These are phyloP conservation scores for Junonia oenone DNA, from an alignment of 2,888 invertebrate genomes.

Conservation along the genomic window DNA sequence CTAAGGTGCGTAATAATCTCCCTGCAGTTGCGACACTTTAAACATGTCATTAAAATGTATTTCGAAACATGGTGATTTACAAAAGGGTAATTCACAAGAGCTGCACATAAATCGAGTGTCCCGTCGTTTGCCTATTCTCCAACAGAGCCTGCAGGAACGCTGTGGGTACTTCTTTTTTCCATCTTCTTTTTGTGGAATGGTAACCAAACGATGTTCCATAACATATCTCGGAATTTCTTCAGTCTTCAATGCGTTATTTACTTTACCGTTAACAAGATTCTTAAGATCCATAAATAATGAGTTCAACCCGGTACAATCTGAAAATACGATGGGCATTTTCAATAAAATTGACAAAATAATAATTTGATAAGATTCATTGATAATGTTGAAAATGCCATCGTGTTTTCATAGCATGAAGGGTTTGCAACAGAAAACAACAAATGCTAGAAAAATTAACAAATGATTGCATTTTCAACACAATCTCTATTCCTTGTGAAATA, in stretches of 20 bases:
- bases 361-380: slow-evolving; percentile 27
- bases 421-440: slow-evolving; percentile 64
- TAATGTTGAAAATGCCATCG: slow-evolving; percentile 79
- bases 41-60: slow-evolving; percentile 69
- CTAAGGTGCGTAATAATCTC: slow-evolving; percentile 69
- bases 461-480: slow-evolving; percentile 80
- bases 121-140: slow-evolving; percentile 70
- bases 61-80: slow-evolving; percentile 73
- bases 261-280: slow-evolving; percentile 74
- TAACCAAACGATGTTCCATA: slow-evolving; percentile 64
- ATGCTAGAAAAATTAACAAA: slow-evolving; percentile 58
- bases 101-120: slow-evolving; percentile 75
- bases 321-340: slow-evolving; percentile 80
- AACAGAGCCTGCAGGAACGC: slow-evolving; percentile 72
- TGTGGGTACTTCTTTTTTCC: slow-evolving; percentile 78
- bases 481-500: slow-evolving; percentile 40
- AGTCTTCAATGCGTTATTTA: slow-evolving; percentile 51
- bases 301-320: slow-evolving; percentile 73
- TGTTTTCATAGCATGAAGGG: slow-evolving; percentile 67
- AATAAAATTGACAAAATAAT: slow-evolving; percentile 43
- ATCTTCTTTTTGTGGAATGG: slow-evolving; percentile 77
- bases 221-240: slow-evolving; percentile 55
- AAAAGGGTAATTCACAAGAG: slow-evolving; percentile 71
- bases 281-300: slow-evolving; percentile 74
- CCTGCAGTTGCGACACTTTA: slow-evolving; percentile 66